These are phyloP conservation scores for Hypotaenidia okinawae DNA, from an alignment of 2,797 vertebrate species.

Conservation along the genomic window DNA sequence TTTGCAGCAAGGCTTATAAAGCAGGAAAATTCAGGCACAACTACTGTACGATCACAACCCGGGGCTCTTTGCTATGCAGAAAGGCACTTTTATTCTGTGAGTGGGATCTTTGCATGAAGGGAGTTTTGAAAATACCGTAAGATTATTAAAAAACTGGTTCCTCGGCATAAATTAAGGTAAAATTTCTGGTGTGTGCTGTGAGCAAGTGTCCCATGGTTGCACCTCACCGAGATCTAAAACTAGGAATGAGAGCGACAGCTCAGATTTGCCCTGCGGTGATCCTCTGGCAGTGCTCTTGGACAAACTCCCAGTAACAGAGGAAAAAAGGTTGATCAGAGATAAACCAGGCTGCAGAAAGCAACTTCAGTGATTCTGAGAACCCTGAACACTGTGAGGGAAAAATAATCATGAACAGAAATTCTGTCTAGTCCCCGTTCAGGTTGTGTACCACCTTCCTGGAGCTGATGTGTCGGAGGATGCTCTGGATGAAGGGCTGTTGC, in stretches of 20 bases:
- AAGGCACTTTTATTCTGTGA: background rate
- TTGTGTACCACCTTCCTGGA: background rate
- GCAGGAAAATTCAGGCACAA: background rate
- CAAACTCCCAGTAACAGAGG: background rate
- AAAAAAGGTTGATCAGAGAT: background rate
- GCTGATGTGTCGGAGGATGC: background rate
- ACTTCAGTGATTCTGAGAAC: background rate
- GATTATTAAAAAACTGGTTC: background rate
- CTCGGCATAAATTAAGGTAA: background rate
- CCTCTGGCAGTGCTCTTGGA: background rate
- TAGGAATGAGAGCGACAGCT: background rate
- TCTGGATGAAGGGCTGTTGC: background rate
- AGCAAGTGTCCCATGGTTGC: background rate
- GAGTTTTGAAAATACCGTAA: background rate
- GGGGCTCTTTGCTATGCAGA: background rate
- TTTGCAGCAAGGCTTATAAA: background rate
- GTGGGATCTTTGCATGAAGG: background rate
- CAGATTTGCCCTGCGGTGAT: background rate
- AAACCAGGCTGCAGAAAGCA: background rate
- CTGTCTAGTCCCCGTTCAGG: background rate
- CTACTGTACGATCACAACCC: background rate
- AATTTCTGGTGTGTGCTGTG: background rate
- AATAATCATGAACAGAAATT: background rate
- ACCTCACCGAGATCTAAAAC: background rate
- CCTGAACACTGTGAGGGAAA: background rate